Evolutionary conservation across 2,888 invertebrate genomes (phyloP), one percentile per base, ranked within the genome.

Genomic region (Ptilodon capucinus): DNA sequence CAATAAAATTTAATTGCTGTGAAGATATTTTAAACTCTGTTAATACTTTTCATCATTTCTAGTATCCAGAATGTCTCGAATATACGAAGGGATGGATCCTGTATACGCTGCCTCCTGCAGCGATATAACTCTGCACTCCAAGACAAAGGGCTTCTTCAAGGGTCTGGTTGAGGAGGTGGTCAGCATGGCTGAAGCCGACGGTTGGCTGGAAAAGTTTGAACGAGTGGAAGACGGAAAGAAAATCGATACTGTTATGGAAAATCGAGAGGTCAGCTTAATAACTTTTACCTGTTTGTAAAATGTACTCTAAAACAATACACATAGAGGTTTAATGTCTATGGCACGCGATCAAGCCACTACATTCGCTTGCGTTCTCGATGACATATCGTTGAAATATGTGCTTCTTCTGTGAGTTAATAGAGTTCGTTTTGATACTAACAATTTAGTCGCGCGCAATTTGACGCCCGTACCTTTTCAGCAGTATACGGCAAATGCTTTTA

Each of bases 91-190:
- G 13, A 66, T 81, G 18, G 91, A 90, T 57, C 75, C 86, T 2
- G 73, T 67, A 11, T 95, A 94, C 71, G 93, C 94, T 28, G 86
- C 91, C 16, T 90, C 93, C 28, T 97, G 96, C 81, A 95, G 95
- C 66, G 92, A 93, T 65, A 93, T 94, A 51, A 97, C 96, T 0
- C 90, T 97, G 0, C 95, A 95, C 76, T 94, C 95, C 0, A 93
- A 94, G 61, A 91, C 92, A 51, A 93, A 94, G 64, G 96, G 96
- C 0, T 97, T 96, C 80, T 96, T 97, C 76, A 89, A 92, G 56
- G 92, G 92, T 35, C 92, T 95, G 55, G 93, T 92, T 17, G 92
- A 94, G 41, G 91, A 93, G 60, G 92, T 95, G 16, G 87, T 86
- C 0, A 76, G 91, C 7, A 60, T 86, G 18, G 93, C 91, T 0